phyloP scores from a whole-genome alignment of 2,888 invertebrate species.

The Sussaba pulchella region DNA sequence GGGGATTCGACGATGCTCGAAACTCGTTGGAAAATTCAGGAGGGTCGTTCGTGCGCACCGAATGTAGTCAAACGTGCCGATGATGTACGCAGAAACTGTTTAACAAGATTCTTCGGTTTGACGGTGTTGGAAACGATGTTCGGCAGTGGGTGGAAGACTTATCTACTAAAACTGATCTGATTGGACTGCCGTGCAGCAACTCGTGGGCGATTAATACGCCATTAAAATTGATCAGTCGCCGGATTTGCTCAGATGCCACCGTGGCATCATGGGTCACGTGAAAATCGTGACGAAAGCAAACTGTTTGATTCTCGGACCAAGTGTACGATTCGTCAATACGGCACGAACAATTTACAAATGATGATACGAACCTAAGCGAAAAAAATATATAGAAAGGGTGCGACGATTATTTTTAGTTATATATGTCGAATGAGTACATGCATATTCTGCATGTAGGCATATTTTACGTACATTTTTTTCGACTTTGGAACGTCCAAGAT shows the following conservation, averaged over 20 bases:
- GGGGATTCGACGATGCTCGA: conserved; percentile 15
- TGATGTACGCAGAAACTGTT: not conserved
- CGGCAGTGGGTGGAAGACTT: not conserved
- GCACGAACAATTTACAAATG: no score
- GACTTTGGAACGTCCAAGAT: no score
- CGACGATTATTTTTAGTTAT: no score
- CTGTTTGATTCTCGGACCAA: not conserved
- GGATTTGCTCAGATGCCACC: no score
- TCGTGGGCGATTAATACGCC: no score
- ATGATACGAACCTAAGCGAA: no score
- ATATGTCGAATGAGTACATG: no score
- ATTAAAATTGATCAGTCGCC: conserved; percentile 6
- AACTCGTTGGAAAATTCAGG: conserved; percentile 29
- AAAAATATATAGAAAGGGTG: no score
- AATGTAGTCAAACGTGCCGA: not conserved
- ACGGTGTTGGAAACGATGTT: not conserved
- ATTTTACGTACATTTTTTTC: no score
- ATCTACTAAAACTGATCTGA: not conserved
- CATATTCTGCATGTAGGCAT: no score
- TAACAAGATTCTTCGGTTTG: conserved; percentile 28
- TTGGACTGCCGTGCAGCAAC: no score
- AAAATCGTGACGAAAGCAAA: conserved; percentile 7
- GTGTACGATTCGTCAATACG: not conserved
- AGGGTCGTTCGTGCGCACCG: not conserved
- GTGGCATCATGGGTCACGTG: not conserved